phyloP scores from a whole-genome alignment of 64 coral and sea anemone genomes.

The Catalaphyllia jardinei region DNA sequence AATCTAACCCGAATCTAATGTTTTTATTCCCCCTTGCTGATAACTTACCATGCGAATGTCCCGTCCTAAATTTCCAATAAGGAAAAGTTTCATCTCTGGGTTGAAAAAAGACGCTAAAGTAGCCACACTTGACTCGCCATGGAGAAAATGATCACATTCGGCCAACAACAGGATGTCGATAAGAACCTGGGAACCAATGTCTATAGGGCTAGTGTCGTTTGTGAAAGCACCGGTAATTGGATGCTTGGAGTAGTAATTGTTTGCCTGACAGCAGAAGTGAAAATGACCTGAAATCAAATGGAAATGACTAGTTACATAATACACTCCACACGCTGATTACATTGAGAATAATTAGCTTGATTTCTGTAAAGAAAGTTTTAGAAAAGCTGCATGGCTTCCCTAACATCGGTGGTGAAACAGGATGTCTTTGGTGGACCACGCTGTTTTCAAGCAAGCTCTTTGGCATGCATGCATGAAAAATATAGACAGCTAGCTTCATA shows the following conservation, averaged over 20 bases:
- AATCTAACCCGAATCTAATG: not conserved
- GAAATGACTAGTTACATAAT: too few species aligned
- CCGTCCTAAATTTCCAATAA: not conserved
- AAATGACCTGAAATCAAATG: constrained; percentile 6
- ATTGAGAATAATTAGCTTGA: too few species aligned
- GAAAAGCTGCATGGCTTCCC: too few species aligned
- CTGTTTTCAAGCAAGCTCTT: too few species aligned
- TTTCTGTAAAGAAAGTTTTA: too few species aligned
- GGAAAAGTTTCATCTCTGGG: constrained; percentile 42
- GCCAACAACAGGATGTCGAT: constrained; percentile 73
- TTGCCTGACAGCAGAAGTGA: constrained; percentile 38
- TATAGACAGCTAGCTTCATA: too few species aligned
- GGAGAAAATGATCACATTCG: constrained; percentile 61
- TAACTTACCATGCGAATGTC: not conserved
- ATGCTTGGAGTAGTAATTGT: not conserved
- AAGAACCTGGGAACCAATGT: constrained; percentile 69
- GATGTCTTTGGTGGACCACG: too few species aligned
- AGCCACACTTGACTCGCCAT: constrained; percentile 74
- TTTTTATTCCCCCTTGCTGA: not conserved
- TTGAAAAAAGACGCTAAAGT: constrained; percentile 64
- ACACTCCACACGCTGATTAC: too few species aligned
- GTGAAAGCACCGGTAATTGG: not conserved
- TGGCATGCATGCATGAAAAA: too few species aligned
- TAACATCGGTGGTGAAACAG: too few species aligned
- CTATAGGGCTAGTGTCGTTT: not conserved